Conservation (phyloP, 2,888 invertebrate species). For the Trisateles emortualis region DNA sequence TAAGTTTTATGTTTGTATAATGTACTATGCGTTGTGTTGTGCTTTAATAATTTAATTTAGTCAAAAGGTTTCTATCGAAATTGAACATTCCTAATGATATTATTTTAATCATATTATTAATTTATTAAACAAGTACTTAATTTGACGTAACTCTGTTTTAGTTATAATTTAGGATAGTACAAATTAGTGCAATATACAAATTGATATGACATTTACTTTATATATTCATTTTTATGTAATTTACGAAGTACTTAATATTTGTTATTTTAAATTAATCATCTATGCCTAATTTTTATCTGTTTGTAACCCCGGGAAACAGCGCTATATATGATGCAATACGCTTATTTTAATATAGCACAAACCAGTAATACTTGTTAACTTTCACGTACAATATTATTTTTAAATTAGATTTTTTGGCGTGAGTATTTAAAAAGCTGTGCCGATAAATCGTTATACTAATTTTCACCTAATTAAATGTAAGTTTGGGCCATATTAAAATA, state of each 20-base stretch:
- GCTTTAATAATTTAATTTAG: constrained; percentile 15
- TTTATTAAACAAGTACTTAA: constrained; percentile 50
- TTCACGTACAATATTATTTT: no score
- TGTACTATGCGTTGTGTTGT: background rate
- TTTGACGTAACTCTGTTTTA: constrained; percentile 31
- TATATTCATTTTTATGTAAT: constrained; percentile 7
- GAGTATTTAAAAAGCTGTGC: no score
- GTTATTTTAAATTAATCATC: constrained; percentile 1
- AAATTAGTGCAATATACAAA: constrained; percentile 57
- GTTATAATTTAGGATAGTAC: constrained; percentile 56
- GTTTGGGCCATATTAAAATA: no score
- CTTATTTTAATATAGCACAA: background rate
- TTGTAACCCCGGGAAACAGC: constrained; percentile 1
- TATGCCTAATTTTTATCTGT: no score
- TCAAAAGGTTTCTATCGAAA: constrained; percentile 20
- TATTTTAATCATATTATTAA: constrained; percentile 23
- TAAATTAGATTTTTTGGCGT: no score
- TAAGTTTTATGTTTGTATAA: no score
- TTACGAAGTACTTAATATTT: constrained; percentile 32
- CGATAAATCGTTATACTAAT: no score
- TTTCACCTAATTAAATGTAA: no score
- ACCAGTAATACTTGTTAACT: background rate
- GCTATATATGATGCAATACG: constrained; percentile 15
- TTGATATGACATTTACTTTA: constrained; percentile 29
- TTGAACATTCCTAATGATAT: constrained; percentile 47